Percentiles rank a stretch among this genome's conserved stretches.
Conservation (phyloP, 2,113 vertebrate genomes). For the Conger conger region DNA sequence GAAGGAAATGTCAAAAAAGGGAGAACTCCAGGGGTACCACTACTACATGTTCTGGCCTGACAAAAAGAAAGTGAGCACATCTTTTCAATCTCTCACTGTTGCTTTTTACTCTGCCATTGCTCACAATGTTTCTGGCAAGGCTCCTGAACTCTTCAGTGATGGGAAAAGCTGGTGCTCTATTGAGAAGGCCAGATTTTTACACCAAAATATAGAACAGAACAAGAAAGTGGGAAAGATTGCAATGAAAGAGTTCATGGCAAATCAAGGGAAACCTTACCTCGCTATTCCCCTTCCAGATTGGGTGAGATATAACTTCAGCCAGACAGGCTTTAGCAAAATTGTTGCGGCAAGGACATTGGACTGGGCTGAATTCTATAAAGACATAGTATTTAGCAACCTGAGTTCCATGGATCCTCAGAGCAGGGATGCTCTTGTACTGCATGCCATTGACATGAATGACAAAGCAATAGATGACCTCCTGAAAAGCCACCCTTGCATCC, state of each 20-base stretch:
- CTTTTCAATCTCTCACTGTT: conserved; percentile 70
- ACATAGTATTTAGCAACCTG: no score
- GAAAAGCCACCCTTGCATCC: no score
- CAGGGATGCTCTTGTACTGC: no score
- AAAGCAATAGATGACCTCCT: no score
- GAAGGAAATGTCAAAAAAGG: conserved; percentile 65
- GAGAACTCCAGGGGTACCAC: conserved; percentile 63
- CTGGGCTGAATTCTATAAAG: no score
- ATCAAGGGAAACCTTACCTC: conserved; percentile 45
- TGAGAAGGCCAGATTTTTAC: conserved; percentile 65
- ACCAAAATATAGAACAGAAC: conserved; percentile 58
- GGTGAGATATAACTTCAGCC: conserved; percentile 64
- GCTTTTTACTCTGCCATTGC: conserved; percentile 71
- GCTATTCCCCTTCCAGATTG: conserved; percentile 69
- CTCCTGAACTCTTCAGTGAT: conserved; percentile 71
- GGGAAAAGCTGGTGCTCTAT: conserved; percentile 72
- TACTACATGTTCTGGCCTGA: conserved; percentile 81
- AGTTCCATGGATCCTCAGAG: no score
- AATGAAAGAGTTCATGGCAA: conserved; percentile 59
- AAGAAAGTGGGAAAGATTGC: conserved; percentile 55
- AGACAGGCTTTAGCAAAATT: conserved; percentile 54
- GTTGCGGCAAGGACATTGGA: conserved; percentile 8
- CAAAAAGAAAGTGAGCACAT: conserved; percentile 56
- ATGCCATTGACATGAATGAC: no score
- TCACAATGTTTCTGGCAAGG: conserved; percentile 26